Conservation (phyloP, 2,888 invertebrate genomes). For the Xanthia icteritia region DNA sequence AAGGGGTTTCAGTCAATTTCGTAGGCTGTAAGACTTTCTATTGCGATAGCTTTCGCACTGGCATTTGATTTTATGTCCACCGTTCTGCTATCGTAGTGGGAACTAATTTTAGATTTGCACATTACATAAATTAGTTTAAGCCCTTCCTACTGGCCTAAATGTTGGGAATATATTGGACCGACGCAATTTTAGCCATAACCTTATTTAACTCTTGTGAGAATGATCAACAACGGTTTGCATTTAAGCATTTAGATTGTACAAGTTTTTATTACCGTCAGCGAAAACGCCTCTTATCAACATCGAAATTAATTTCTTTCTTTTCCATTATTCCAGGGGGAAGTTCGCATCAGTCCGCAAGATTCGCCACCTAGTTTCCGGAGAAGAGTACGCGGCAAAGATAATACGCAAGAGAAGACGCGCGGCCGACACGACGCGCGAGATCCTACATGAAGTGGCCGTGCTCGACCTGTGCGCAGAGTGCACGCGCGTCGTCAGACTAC, state of each 20-base stretch:
- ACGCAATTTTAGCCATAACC: not conserved
- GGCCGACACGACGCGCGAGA: conserved; percentile 95
- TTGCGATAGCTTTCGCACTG: conserved; percentile 53
- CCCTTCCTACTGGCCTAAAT: conserved; percentile 48
- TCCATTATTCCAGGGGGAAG: conserved; percentile 95
- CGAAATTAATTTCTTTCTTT: conserved; percentile 6
- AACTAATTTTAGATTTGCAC: conserved; percentile 55
- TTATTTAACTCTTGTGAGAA: conserved; percentile 30
- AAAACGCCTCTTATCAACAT: not conserved
- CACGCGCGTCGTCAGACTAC: conserved; percentile 96
- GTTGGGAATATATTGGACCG: conserved; percentile 5
- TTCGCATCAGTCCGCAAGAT: conserved; percentile 98
- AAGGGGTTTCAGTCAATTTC: conserved; percentile 51
- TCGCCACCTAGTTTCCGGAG: conserved; percentile 95
- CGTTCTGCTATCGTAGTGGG: conserved; percentile 42
- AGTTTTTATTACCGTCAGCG: not conserved
- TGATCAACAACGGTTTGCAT: not conserved
- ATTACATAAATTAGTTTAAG: conserved; percentile 53
- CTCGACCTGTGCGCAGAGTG: conserved; percentile 96
- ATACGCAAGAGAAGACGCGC: conserved; percentile 97
- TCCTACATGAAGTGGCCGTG: conserved; percentile 98
- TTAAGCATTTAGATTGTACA: not conserved
- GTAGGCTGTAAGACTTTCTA: conserved; percentile 64
- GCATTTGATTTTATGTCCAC: conserved; percentile 47
- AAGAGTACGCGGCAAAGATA: conserved; percentile 99